Base-by-base conservation (phyloP, 2,797 vertebrate genomes). In the Loriculus beryllinus region DNA sequence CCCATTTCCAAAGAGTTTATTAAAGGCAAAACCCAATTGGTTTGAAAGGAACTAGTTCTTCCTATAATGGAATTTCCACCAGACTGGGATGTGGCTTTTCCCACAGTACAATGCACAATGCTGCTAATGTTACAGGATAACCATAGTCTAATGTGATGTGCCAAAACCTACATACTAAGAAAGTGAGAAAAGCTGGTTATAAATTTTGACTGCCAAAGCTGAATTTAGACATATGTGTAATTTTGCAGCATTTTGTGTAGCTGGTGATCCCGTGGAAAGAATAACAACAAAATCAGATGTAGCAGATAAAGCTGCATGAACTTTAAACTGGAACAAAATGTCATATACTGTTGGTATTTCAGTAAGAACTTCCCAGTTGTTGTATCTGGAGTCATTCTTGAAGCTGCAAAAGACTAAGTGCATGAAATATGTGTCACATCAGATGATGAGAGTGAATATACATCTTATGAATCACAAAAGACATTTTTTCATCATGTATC, bases 141-240 rank as follows among this genome's bases (percentile, higher is more conserved):
- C 71, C 59, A 19, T 35, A 94, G 48, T 80, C 62, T 52, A 68
- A 42, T 49, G 21, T 16, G 21, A 22, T 65, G 57, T 80, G 87
- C 86, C 96, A 96, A 77, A 95, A 90, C 68, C 76, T 79, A 71
- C 72, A 54, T 49, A 71, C 23, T 92, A 91, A 90, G 35, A 91
- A 81, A 63, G 80, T 35, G 51, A 95, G 56, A 95, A 82, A 75
- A 48, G 22, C 8, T 74, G 39, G 39, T 70, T 93, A 29, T 40
- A 80, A 57, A 22, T 92, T 67, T 75, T 72, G 59, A 63, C 70
- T 85, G 82, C 67, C 84, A 96, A 91, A 92, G 42, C 12, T 85
- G 65, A 95, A 91, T 78, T 91, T 89, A 93, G 59, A 96, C 94
- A 88, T 83, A 47, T 33, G 3, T 29, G 57, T 54, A 35, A 23